These are phyloP conservation scores for Caenorhabditis sp. DNA, from an alignment of 2,888 invertebrate species.

Conservation along the genomic window DNA sequence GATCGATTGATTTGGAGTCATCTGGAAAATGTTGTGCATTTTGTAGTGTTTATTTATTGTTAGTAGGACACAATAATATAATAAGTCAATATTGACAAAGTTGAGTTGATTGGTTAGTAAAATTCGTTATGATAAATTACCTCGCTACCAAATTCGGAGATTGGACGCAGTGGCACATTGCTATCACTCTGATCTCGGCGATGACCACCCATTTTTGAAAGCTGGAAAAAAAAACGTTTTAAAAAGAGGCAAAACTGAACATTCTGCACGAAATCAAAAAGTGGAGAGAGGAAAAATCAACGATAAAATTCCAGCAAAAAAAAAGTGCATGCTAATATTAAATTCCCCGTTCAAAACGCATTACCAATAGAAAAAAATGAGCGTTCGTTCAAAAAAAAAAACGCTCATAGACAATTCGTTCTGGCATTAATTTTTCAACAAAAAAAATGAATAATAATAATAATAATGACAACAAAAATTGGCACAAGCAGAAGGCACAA, in stretches of 20 bases:
- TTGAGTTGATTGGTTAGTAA: neutral
- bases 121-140: neutral
- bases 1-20: constrained; percentile 12
- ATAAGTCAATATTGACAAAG: neutral
- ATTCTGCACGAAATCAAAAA: too few relatives aligned
- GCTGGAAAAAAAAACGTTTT: neutral
- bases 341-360: too few relatives aligned
- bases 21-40: constrained; percentile 4
- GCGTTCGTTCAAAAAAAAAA: too few relatives aligned
- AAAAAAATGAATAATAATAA: too few relatives aligned
- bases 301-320: too few relatives aligned
- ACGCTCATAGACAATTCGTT: too few relatives aligned
- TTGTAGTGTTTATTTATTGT: neutral
- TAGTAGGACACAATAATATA: neutral
- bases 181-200: constrained; percentile 59
- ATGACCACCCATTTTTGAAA: constrained; percentile 57
- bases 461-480: neutral
- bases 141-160: constrained; percentile 35
- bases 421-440: too few relatives aligned
- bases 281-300: too few relatives aligned
- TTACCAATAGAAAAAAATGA: neutral
- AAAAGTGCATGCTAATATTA: too few relatives aligned
- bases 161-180: constrained; percentile 55
- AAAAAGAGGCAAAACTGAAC: too few relatives aligned
- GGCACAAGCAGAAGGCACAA: neutral